Base-by-base conservation (phyloP, 1,140 invertebrate genomes). In the Gyrodactylus salaris region DNA sequence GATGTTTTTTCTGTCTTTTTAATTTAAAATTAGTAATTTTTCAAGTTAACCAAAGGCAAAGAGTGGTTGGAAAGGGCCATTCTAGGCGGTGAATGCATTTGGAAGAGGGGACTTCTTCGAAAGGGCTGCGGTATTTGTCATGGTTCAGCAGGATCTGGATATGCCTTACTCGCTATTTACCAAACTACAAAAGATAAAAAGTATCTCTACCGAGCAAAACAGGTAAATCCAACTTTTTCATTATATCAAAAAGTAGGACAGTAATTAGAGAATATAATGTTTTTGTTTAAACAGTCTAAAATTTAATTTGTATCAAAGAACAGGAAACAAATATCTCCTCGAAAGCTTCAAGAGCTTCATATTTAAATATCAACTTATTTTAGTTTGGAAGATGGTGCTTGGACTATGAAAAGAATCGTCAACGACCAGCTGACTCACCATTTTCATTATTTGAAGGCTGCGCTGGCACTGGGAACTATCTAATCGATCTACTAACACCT, bases 71-170 rank as follows among this genome's bases (percentile, higher is more conserved):
- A 86, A 76, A 83, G 84, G 70, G 88, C 88, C 7, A 75, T 85
- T 73, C 79, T 85, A 76, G 87, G 86, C 78, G 86, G 85, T 21
- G 86, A 91, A 73, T 84, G 89, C 23, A 84, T 89, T 73, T 94
- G 91, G 91, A 75, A 85, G 74, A 81, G 88, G 76, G 90, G 91
- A 27, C 78, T 94, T n/a, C 81, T 91, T 20, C 85, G 83, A 75
- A 94, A 93, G 82, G 89, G 91, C 7, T 91, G 88, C 79, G 87
- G 89, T 72, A 81, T 95, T 1, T 94, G 91, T 79, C 91, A 96
- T 79, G 91, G 91, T 0, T 86, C 88, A 21, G 83, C 88, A 77
- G 91, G 91, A 75, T 95, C 94, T 82, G 90, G 86, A 21, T 94
- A 92, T 78, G 84, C 86, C 19, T 89, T 94, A 78, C 81, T 94